Percentiles rank a stretch among this genome's conserved stretches.
phyloP scores from a whole-genome alignment of 2,113 vertebrate genomes.

The Melanocharis versteri region DNA sequence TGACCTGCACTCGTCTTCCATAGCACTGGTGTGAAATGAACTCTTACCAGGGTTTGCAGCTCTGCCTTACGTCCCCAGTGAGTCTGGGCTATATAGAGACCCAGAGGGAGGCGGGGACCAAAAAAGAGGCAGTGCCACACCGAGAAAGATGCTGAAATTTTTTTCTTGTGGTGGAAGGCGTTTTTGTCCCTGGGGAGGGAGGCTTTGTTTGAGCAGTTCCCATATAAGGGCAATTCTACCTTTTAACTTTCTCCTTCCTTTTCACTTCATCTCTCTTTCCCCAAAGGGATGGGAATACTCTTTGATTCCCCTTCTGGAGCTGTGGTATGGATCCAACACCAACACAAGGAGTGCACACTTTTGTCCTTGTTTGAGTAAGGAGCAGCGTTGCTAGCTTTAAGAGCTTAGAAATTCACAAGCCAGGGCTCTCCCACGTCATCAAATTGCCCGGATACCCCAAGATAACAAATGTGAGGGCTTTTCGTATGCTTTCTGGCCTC shows the following conservation, averaged over 20 bases:
- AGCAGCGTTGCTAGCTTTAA: background rate
- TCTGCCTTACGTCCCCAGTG: background rate
- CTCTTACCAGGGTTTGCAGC: background rate
- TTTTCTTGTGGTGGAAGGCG: background rate
- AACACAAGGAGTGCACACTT: background rate
- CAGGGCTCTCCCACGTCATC: fast-evolving
- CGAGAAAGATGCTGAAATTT: background rate
- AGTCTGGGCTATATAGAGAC: background rate
- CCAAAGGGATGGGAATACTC: background rate
- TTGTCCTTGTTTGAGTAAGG: background rate
- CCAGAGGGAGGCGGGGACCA: background rate
- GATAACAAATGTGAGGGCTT: background rate
- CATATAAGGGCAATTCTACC: slow-evolving; percentile 10
- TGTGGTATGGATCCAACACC: background rate
- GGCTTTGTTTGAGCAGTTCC: slow-evolving; percentile 3
- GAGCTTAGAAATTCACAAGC: background rate
- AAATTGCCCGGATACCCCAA: background rate
- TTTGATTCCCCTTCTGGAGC: background rate
- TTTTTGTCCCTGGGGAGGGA: slow-evolving; percentile 1
- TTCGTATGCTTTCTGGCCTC: background rate
- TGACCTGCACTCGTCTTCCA: fast-evolving
- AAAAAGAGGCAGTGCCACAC: background rate
- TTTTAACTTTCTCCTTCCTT: background rate
- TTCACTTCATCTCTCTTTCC: background rate
- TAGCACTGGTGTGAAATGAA: background rate